A percentile compares a stretch with the other conserved stretches of the same genome.
Evolutionary conservation across 2,113 vertebrate genomes (phyloP).

Genomic region (Pandion haliaetus): DNA sequence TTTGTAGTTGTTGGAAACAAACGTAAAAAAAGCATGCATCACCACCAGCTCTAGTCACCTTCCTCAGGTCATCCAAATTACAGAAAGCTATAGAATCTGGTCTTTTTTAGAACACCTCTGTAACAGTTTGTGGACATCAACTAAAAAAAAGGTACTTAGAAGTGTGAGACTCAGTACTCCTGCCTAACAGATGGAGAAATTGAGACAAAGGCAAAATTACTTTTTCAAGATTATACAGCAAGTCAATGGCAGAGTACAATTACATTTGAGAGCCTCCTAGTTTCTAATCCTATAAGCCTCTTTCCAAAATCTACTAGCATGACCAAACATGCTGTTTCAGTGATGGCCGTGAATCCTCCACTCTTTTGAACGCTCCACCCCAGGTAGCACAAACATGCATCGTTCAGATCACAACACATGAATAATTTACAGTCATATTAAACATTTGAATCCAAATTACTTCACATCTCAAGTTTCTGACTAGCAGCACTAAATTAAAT

Average conservation of each 20-base stretch:
- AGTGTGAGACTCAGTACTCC: neutral
- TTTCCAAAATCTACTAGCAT: neutral
- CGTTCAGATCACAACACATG: neutral
- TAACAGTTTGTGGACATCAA: neutral
- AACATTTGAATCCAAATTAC: neutral
- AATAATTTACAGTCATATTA: neutral
- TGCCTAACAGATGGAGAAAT: neutral
- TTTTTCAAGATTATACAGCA: neutral
- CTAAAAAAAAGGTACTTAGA: neutral
- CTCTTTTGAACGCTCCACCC: neutral
- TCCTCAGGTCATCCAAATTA: neutral
- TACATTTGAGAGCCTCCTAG: neutral
- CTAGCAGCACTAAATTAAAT: neutral
- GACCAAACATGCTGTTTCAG: neutral
- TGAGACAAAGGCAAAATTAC: conserved; percentile 7
- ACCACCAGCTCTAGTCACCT: neutral
- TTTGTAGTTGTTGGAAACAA: neutral
- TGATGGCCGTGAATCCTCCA: neutral
- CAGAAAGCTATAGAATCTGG: neutral
- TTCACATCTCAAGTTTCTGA: neutral
- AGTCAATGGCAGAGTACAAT: neutral
- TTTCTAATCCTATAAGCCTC: conserved; percentile 3
- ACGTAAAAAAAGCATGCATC: neutral
- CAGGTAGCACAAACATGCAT: neutral
- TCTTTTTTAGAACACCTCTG: neutral